Evolutionary conservation across 2,113 vertebrate species (phyloP).

Genomic region (Phalacrocorax carbo): DNA sequence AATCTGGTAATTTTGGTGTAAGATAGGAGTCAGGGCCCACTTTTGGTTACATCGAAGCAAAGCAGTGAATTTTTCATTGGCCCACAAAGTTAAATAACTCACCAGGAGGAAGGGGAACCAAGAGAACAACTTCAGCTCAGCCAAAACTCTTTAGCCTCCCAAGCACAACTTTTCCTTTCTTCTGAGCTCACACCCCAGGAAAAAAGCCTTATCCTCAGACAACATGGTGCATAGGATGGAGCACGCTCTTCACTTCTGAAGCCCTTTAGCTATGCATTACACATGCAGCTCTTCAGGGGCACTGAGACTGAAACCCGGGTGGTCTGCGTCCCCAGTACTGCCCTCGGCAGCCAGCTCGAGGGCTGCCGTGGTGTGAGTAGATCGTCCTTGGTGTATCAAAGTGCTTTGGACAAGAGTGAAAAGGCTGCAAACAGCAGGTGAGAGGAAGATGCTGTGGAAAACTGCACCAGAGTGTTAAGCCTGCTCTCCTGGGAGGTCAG

Average conservation of each 20-base stretch:
- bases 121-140: neutral
- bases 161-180: neutral
- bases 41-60: neutral
- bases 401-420: neutral
- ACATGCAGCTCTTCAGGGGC: neutral
- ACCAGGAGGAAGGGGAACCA: neutral
- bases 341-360: neutral
- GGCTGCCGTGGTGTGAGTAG: fast-evolving
- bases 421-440: neutral
- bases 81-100: neutral
- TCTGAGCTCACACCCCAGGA: neutral
- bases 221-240: neutral
- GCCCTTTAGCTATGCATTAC: neutral
- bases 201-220: neutral
- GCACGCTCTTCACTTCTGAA: neutral
- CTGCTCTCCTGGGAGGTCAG: neutral
- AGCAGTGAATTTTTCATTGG: neutral
- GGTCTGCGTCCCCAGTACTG: neutral
- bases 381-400: neutral
- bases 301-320: neutral
- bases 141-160: neutral
- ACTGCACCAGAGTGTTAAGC: neutral
- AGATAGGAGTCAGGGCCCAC: neutral
- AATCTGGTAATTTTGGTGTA: neutral
- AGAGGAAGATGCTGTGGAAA: neutral